Base-by-base conservation (phyloP, 2,888 invertebrate genomes). In the Machimus rusticus region DNA sequence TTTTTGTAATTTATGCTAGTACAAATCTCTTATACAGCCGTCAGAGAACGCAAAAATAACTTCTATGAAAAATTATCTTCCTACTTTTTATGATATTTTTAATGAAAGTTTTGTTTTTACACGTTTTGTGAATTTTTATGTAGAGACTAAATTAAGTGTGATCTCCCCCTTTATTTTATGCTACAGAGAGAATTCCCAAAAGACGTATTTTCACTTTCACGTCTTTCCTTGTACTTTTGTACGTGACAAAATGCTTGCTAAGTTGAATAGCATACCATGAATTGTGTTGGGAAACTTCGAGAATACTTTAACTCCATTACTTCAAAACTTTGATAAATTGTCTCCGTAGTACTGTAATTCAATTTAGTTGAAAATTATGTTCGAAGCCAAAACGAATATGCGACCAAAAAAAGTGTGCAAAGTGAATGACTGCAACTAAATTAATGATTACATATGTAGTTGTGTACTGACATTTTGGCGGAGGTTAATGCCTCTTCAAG, bases 281-380 rank as follows among this genome's bases (percentile, higher is more conserved):
- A 78, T 78, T 19, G 34, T 23, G 78, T n/a, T 43, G 39, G 6
- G 34, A 46, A 78, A 78, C 78, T 78, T 78, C 78, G 37, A 43
- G n/a, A 78, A 78, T 43, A 78, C 23, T 78, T 78, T 78, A 78
- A 78, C 78, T 78, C 43, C 19, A 78, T 78, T 78, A 78, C 43
- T 78, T 78, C 78, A 78, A 78, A 46, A 78, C 78, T 78, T 78
- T 43, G 37, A n/a, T 43, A 78, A 78, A 31, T 78, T 78, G 78
- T 46, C 43, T 46, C n/a, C 37, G 43, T n/a, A 46, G 43, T n/a
- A n/a, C 34, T 28, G n/a, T 78, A 78, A 78, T 37, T 78, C 43
- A 23, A 39, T 78, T 78, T 78, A 43, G 16, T 78, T 43, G 39
- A 23, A 78, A 37, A 46, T 46, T 46, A 16, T 46, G 43, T 46